Evolutionary conservation across 35 echinoderm and acorn worm genomes (phyloP).

Genomic region (Anneissia japonica): DNA sequence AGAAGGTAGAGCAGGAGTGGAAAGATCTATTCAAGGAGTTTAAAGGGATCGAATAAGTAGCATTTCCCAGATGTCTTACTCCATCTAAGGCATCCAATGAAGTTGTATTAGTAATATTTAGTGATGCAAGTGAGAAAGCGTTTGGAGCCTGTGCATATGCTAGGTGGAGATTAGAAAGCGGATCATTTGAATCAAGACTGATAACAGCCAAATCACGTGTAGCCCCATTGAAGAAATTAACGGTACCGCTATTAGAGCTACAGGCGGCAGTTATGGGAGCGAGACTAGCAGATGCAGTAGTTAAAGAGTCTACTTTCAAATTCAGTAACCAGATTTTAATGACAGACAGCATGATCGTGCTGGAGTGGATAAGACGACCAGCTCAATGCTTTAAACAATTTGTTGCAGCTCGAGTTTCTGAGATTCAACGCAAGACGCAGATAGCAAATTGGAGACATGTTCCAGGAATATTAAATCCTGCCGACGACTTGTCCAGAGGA

Average conservation of each 20-base stretch:
- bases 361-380: neutral
- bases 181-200: neutral
- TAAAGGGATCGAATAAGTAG: slow-evolving; percentile 22
- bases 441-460: slow-evolving; percentile 8
- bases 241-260: neutral
- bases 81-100: neutral
- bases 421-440: neutral
- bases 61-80: slow-evolving; percentile 24
- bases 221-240: neutral
- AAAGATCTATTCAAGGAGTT: slow-evolving; percentile 40
- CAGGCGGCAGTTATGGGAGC: neutral
- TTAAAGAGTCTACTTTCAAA: neutral
- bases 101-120: slow-evolving; percentile 2
- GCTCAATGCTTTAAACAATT: neutral
- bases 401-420: neutral
- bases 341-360: neutral
- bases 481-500: slow-evolving; percentile 30
- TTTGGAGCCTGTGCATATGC: slow-evolving; percentile 16
- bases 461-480: slow-evolving; percentile 12
- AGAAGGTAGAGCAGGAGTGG: slow-evolving; percentile 2
- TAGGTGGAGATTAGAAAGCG: neutral
- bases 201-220: neutral
- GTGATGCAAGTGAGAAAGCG: slow-evolving; percentile 37
- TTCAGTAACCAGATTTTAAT: neutral
- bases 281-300: neutral